Evolutionary conservation across 2,888 invertebrate genomes (phyloP).

Genomic region (Neria commutata): DNA sequence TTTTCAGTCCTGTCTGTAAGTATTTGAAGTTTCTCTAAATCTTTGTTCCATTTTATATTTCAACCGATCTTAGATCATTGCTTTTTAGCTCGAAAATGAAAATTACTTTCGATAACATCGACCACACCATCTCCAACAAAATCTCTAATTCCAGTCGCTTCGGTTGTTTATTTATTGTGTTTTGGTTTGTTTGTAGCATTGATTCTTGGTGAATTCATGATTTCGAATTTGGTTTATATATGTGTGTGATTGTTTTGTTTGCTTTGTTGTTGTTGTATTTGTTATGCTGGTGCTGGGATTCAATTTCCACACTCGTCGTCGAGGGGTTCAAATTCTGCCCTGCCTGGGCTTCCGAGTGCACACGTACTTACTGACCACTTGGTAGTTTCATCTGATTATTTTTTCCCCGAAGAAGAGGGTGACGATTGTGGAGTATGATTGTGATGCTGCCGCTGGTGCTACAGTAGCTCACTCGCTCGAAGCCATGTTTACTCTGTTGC

Average conservation of each 20-base stretch:
- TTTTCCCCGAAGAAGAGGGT: no score
- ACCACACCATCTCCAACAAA: no score
- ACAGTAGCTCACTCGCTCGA: no score
- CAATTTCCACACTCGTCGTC: neutral
- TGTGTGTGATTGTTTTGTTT: constrained; percentile 4
- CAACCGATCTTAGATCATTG: no score
- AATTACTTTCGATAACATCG: no score
- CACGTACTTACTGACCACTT: constrained; percentile 41
- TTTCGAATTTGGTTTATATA: constrained; percentile 36
- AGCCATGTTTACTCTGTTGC: no score
- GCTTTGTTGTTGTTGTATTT: constrained; percentile 27
- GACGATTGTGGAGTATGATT: no score
- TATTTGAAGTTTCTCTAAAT: no score
- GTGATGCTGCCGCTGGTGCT: no score
- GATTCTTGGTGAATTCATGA: constrained; percentile 41
- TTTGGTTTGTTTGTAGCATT: constrained; percentile 29
- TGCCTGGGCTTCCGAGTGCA: constrained; percentile 25
- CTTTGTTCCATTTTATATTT: no score
- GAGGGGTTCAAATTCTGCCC: constrained; percentile 8
- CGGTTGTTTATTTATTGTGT: constrained; percentile 35
- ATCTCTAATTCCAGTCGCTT: neutral
- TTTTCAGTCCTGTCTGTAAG: no score
- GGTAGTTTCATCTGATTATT: constrained; percentile 30
- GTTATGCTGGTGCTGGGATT: constrained; percentile 20
- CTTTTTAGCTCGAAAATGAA: no score